phyloP scores from a whole-genome alignment of 2,113 vertebrate genomes.

The Bubo bubo region DNA sequence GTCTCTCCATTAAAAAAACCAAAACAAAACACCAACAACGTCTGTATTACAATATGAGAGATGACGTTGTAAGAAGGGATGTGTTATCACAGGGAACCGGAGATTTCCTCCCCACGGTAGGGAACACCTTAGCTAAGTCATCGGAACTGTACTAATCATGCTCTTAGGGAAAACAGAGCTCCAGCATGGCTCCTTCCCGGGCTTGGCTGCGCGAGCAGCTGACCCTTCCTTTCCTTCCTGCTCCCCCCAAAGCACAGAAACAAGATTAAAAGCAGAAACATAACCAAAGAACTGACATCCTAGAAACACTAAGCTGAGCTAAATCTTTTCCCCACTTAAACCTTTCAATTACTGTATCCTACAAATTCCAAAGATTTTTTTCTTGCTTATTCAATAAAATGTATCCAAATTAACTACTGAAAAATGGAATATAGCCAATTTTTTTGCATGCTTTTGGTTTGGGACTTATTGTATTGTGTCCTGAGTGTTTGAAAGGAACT shows the following conservation, averaged over 20 bases:
- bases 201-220: background rate
- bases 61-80: background rate
- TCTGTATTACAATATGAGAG: background rate
- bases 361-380: slow-evolving; percentile 50
- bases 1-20: background rate
- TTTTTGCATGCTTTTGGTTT: background rate
- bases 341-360: slow-evolving; percentile 55
- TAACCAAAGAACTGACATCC: slow-evolving; percentile 57
- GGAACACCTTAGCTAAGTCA: background rate
- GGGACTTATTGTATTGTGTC: slow-evolving; percentile 15
- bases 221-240: slow-evolving; percentile 48
- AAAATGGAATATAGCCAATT: slow-evolving; percentile 11
- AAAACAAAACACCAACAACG: fast-evolving
- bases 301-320: slow-evolving; percentile 54
- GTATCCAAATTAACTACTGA: background rate
- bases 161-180: background rate
- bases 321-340: slow-evolving; percentile 54
- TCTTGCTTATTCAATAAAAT: slow-evolving; percentile 38
- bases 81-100: background rate
- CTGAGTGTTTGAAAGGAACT: background rate
- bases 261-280: slow-evolving; percentile 69
- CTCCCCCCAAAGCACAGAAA: slow-evolving; percentile 30
- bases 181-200: background rate
- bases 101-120: slow-evolving; percentile 3
- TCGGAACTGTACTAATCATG: background rate